These are phyloP conservation scores for Xestoiulus laeticollis DNA, from an alignment of 2,888 invertebrate species.

Conservation along the genomic window DNA sequence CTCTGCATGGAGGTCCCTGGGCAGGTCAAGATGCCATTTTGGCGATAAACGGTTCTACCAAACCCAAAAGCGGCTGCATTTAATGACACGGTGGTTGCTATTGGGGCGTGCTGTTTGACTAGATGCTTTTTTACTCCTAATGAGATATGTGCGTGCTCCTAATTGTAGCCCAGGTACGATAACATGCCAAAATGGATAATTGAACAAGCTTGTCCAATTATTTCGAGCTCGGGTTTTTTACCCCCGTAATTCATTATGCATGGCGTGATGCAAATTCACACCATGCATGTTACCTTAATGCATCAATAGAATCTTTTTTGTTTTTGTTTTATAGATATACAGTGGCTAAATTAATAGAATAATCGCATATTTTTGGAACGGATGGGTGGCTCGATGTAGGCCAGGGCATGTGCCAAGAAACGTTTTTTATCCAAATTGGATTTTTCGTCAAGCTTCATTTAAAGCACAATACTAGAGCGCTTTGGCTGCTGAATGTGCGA, in stretches of 20 bases:
- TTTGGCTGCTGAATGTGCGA: too few species aligned
- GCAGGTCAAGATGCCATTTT: neutral
- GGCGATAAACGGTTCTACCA: too few species aligned
- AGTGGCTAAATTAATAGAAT: neutral
- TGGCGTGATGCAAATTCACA: neutral
- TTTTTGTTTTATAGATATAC: neutral
- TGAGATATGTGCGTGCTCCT: neutral
- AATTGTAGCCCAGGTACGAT: neutral
- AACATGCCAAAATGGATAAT: slow-evolving; percentile 9
- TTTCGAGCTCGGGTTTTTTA: neutral
- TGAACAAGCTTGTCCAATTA: slow-evolving; percentile 9
- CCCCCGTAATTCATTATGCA: neutral
- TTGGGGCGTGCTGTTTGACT: neutral
- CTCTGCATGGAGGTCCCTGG: neutral
- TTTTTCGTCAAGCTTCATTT: too few species aligned
- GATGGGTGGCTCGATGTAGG: neutral
- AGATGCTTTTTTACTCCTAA: neutral
- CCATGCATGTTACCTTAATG: neutral
- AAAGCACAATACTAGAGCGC: too few species aligned
- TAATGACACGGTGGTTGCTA: neutral
- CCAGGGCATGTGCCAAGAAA: neutral
- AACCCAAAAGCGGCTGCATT: neutral
- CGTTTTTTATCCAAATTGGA: neutral
- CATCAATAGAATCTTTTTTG: neutral
- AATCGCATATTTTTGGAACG: neutral